phyloP scores from a whole-genome alignment of 2,797 vertebrate species.

The Poecilia picta region DNA sequence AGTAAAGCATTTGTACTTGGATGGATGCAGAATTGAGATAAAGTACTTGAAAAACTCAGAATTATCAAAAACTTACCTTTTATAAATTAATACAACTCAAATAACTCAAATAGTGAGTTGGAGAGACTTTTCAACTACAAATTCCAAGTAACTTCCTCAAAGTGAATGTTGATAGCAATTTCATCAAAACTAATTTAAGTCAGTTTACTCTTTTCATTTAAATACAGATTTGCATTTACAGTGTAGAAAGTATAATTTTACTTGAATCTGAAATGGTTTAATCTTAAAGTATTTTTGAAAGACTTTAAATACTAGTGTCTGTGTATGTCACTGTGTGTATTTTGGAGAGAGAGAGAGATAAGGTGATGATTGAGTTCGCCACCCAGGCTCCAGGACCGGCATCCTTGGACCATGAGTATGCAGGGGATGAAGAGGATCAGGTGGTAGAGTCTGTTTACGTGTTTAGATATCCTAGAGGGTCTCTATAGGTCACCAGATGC shows the following conservation, averaged over 20 bases:
- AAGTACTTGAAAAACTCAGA: too few relatives aligned
- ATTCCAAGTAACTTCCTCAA: too few relatives aligned
- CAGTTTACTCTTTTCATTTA: too few relatives aligned
- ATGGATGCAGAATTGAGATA: too few relatives aligned
- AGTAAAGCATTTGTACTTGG: too few relatives aligned
- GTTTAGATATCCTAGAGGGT: slow-evolving; percentile 87
- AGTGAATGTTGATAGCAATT: too few relatives aligned
- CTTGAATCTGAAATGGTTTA: background rate
- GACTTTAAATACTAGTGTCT: background rate
- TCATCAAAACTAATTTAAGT: too few relatives aligned
- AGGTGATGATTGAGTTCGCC: slow-evolving; percentile 59
- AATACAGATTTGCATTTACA: too few relatives aligned
- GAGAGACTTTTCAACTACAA: too few relatives aligned
- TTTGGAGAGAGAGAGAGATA: slow-evolving; percentile 28
- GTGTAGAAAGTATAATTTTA: background rate
- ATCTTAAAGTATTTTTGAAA: background rate
- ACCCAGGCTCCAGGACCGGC: slow-evolving; percentile 48
- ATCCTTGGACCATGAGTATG: slow-evolving; percentile 24
- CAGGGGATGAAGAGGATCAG: slow-evolving; percentile 32
- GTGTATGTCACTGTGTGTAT: slow-evolving; percentile 5
- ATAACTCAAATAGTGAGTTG: too few relatives aligned
- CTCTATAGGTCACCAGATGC: slow-evolving; percentile 86
- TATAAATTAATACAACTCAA: too few relatives aligned
- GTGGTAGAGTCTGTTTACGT: slow-evolving; percentile 75
- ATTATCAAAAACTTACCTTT: too few relatives aligned